Evolutionary conservation across 1,140 invertebrate genomes (phyloP), one percentile per base, ranked within the genome.

Genomic region (Euwallacea similis): DNA sequence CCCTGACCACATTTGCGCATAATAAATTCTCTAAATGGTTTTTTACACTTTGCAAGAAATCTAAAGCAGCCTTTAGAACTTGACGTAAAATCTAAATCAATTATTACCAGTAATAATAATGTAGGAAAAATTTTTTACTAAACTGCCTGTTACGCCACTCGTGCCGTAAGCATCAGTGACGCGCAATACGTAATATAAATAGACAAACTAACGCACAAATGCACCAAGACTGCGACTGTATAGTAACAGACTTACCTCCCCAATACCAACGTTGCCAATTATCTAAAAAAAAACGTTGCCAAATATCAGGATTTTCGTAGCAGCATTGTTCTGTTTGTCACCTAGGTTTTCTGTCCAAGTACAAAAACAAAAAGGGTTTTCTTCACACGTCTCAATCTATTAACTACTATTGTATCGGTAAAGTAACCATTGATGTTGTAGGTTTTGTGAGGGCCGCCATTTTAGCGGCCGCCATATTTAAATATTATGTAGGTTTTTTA

Each of bases 271-370:
- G 60, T 72, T 68, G 71, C 65, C 65, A 68, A 72, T 55, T 55
- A 56, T 15, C 15, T 44, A 56, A 41, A 33, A 41, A 33, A 11
- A 47, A 61, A 66, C 63, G 63, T 59, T 64, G 62, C 63, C 56
- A 65, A 71, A 66, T 21, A 63, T 42, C 44, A 13, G 13, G 58
- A 33, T 70, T 64, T 56, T 58, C 46, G 6, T 53, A 63, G 33
- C 50, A 9, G 50, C 63, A 59, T 71, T 76, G 73, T 76, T 74
- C 73, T 73, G 71, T 71, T 65, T 66, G 53, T 74, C 75, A 70
- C 64, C 72, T 41, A 50, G 47, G 76, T 76, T 79, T 33, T 76
- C 74, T 78, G 76, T 79, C 75, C 61, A 76, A 80, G 79, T 80
- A 80, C 79, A 80, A 80, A 77, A 33, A 33, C 21, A 33, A 33